Conservation (phyloP, 2,797 vertebrate species). For the Sebastolobus altivelis region DNA sequence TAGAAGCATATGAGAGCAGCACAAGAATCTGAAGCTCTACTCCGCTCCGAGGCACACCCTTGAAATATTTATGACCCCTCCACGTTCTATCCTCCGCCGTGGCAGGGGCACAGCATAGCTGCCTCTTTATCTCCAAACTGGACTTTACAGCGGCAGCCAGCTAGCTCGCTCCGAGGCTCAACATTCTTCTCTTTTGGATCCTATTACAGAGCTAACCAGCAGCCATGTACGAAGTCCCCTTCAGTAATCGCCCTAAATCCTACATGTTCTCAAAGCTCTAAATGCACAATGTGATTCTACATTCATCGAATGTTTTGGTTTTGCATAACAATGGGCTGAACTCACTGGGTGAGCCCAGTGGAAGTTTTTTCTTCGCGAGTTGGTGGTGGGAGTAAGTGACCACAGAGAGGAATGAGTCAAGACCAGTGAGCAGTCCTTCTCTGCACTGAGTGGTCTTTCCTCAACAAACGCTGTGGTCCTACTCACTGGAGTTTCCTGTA, state of each 20-base stretch:
- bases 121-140: slow-evolving; percentile 56
- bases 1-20: slow-evolving; percentile 40
- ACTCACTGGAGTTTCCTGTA: slow-evolving; percentile 56
- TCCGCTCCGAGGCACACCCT: slow-evolving; percentile 73
- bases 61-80: slow-evolving; percentile 79
- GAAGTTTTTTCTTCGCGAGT: slow-evolving; percentile 43
- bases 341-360: slow-evolving; percentile 34
- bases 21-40: slow-evolving; percentile 60
- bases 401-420: slow-evolving; percentile 57
- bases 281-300: slow-evolving; percentile 37
- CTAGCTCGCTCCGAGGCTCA: slow-evolving; percentile 48
- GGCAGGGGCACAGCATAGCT: slow-evolving; percentile 54
- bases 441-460: slow-evolving; percentile 38
- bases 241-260: slow-evolving; percentile 59
- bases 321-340: slow-evolving; percentile 51
- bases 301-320: slow-evolving; percentile 59
- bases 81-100: slow-evolving; percentile 56
- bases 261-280: slow-evolving; percentile 52
- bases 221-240: slow-evolving; percentile 53
- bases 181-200: slow-evolving; percentile 70
- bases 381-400: slow-evolving; percentile 48
- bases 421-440: slow-evolving; percentile 24
- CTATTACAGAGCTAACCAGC: slow-evolving; percentile 59
- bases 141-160: slow-evolving; percentile 56
- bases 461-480: slow-evolving; percentile 31